Base-by-base conservation (phyloP, 2,797 vertebrate genomes). In the Trichosurus vulpecula region DNA sequence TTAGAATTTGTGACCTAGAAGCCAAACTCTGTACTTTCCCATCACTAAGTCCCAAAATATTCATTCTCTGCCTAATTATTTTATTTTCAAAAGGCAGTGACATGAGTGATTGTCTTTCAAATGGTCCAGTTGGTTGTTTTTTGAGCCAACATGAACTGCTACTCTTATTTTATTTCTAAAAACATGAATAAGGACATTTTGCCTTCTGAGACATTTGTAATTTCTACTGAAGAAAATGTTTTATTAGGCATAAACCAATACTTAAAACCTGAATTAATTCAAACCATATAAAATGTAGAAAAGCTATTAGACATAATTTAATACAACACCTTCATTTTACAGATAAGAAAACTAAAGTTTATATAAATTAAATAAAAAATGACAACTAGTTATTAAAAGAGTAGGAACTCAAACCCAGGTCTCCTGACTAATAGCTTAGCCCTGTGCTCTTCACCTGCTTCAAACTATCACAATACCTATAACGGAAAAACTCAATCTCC, bases 211-310 rank as follows among this genome's bases (percentile, higher is more conserved):
- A 9, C 95, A 87, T 96, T 41, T 74, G 66, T 41, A 74, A 41
- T 74, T 97, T 97, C 93, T 97, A 96, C 93, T 94, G 95, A 97
- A 96, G 94, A 96, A 54, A 96, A 92, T 91, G 54, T 41, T 94
- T 93, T 95, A 97, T 95, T 95, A 96, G 95, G 96, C 96, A 94
- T 94, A 96, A 96, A 95, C 92, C 94, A 95, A 93, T 96, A 87
- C 29, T 97, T 95, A 31, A 6, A 94, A 91, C 9, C 94, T 96
- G 93, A n/a, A 94, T 95, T 66, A 96, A 97, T 95, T 96, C 97
- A 97, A 91, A 97, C 94, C 96, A 9, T 95, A 90, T 51, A 52
- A 97, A 95, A 22, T 54, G 10, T 27, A 92, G 52, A 4, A 81
- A 90, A 87, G 16, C 2, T n/a, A 6, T 74, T 22, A 74, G n/a